Evolutionary conservation across 2,888 invertebrate genomes (phyloP), one percentile per base, ranked within the genome.

Genomic region (Monopis laevigella): DNA sequence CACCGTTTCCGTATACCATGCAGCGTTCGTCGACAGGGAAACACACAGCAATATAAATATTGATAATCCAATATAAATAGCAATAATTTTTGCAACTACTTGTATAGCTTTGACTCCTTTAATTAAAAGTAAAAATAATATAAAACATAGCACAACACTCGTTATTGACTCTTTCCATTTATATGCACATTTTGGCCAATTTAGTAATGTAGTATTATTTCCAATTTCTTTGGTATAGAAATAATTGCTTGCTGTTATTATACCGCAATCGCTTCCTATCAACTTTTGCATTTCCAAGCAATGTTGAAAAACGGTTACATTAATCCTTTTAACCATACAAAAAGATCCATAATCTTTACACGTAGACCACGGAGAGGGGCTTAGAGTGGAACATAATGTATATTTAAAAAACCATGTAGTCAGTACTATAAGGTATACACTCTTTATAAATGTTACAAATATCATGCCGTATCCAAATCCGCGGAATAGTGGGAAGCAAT

Each of bases 301-400:
- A 45, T 70, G 68, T 58, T 78, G 75, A 47, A 70, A 77, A 45
- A 64, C 51, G 1, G 77, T 67, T 1, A 72, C 53, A 40, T 78
- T 71, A 1, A 67, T 42, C 30, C 62, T 53, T 53, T 78, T 80
- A 7, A 77, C 67, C 72, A 80, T 75, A 51, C 78, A 78, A 8
- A 49, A 42, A 18, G 50, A 48, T 7, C 14, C 14, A 29, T 55
- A 72, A n/a, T 64, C 64, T 1, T 65, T 61, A 44, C 78, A 78
- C 2, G 58, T 53, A 34, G 57, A 59, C 78, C 78, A 78, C 1
- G 78, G 75, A 1, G 73, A 73, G 2, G 65, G 62, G 39, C 69
- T 62, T 13, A 65, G 42, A 0, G 62, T 59, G 1, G 73, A 51
- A 45, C 63, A 62, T 46, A 74, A 67, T 16, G 65, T 51, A 40